These are phyloP conservation scores for Schlechtendalia chinensis DNA, from an alignment of 1,140 invertebrate genomes.

Conservation along the genomic window DNA sequence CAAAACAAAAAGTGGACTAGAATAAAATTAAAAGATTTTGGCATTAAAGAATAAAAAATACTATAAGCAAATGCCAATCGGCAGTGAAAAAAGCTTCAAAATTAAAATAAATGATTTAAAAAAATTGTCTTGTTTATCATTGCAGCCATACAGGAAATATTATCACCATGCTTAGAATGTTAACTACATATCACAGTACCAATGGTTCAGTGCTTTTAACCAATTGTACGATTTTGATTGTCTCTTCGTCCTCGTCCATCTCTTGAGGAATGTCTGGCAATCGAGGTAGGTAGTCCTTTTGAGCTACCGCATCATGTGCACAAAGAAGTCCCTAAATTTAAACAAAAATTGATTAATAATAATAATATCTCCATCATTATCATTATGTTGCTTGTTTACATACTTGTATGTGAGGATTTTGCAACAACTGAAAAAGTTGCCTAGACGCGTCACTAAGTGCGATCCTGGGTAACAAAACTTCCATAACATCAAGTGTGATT, in stretches of 20 bases:
- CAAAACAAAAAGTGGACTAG: slow-evolving; percentile 43
- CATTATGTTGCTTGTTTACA: slow-evolving; percentile 34
- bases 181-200: slow-evolving; percentile 62
- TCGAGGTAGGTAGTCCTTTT: slow-evolving; percentile 91
- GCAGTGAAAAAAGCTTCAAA: slow-evolving; percentile 26
- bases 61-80: slow-evolving; percentile 15
- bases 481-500: slow-evolving; percentile 71
- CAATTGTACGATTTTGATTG: slow-evolving; percentile 94
- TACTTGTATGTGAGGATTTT: slow-evolving; percentile 84
- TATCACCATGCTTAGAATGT: slow-evolving; percentile 29
- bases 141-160: slow-evolving; percentile 56
- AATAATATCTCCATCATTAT: background rate
- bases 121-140: slow-evolving; percentile 12
- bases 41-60: slow-evolving; percentile 5
- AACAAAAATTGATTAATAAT: background rate
- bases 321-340: slow-evolving; percentile 83
- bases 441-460: slow-evolving; percentile 68
- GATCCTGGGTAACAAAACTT: slow-evolving; percentile 65
- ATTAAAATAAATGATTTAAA: slow-evolving; percentile 51
- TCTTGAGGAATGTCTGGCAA: slow-evolving; percentile 84
- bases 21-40: slow-evolving; percentile 7
- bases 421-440: slow-evolving; percentile 76
- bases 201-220: slow-evolving; percentile 95
- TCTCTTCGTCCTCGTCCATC: slow-evolving; percentile 89
- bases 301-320: slow-evolving; percentile 90